phyloP scores from a whole-genome alignment of 2,888 invertebrate species.

The Megastigmus dorsalis region DNA sequence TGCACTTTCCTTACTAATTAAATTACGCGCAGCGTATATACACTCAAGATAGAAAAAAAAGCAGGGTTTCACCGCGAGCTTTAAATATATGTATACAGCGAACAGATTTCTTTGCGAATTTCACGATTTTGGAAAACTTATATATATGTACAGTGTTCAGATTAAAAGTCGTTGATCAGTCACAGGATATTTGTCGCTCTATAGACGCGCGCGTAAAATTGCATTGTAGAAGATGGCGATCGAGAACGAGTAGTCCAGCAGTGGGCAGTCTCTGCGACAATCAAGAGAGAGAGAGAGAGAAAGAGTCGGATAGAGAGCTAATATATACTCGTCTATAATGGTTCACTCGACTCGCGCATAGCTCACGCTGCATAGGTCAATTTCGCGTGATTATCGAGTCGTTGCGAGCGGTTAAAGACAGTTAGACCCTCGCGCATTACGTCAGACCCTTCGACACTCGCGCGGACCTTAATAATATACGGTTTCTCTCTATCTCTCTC shows the following conservation, averaged over 20 bases:
- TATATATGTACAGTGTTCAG: no score
- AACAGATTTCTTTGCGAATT: no score
- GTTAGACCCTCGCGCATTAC: slow-evolving; percentile 56
- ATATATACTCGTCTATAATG: no score
- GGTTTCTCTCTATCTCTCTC: slow-evolving; percentile 9
- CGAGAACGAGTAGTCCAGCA: not conserved
- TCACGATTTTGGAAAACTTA: no score
- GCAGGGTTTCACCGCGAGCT: no score
- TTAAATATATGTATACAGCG: no score
- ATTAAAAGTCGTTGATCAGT: no score
- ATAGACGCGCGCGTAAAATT: not conserved
- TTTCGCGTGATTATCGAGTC: slow-evolving; percentile 64
- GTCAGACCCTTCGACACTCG: slow-evolving; percentile 8
- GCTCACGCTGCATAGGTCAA: slow-evolving; percentile 58
- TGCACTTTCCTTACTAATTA: no score
- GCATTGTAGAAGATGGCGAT: not conserved
- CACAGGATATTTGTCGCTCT: not conserved
- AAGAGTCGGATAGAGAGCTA: no score
- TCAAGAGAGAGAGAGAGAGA: not conserved
- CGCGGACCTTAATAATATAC: slow-evolving; percentile 14
- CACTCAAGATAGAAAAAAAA: no score
- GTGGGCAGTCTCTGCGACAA: not conserved
- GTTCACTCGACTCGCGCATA: not conserved
- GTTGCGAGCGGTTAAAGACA: slow-evolving; percentile 63
- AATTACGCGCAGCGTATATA: no score